Evolutionary conservation across 2,797 vertebrate genomes (phyloP), one percentile per base, ranked within the genome.

Genomic region (Premnoplex brunnescens): DNA sequence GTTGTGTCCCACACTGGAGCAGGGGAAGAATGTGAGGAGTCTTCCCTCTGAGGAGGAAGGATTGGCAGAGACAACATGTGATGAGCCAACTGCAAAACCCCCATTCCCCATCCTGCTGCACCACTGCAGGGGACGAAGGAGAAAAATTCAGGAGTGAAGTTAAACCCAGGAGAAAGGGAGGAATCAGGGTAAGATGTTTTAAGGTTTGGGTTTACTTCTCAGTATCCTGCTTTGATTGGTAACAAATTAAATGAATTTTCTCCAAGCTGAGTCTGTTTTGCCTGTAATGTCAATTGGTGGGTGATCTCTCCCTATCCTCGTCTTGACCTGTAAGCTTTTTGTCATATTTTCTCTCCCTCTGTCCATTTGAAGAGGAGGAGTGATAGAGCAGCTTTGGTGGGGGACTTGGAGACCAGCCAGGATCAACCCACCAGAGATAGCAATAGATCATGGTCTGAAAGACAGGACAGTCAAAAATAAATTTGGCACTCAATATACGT

Each of bases 61-160:
- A 78, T 10, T 1, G 2, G n/a, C 21, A 56, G 32, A 66, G 32
- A n/a, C 14, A 41, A 27, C 0, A 0, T 9, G 7, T 36, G 21
- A 46, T 56, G 32, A 37, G 34, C 7, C 4, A 6, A 43, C 21
- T 8, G 10, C 9, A 46, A 32, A 54, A 17, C 12, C 6, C 10
- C 10, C 23, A 8, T 41, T 81, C 39, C 7, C 32, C 14, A 1
- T 37, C 30, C 26, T 10, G 6, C 28, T 78, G 27, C 3, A 15
- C 8, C 6, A 2, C n/a, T 73, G 13, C 5, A 5, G 28, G n/a
- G 16, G 21, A 84, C 10, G 27, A 74, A 5, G 30, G 12, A 85
- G n/a, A 72, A 30, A 91, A 84, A 71, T 64, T 26, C 8, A 16
- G 16, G 6, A 28, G n/a, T 41, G 39, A 74, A 55, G 9, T 20